Percentiles rank a stretch among this genome's conserved stretches.
phyloP scores from a whole-genome alignment of 2,797 vertebrate genomes.

The Cossypha caffra region DNA sequence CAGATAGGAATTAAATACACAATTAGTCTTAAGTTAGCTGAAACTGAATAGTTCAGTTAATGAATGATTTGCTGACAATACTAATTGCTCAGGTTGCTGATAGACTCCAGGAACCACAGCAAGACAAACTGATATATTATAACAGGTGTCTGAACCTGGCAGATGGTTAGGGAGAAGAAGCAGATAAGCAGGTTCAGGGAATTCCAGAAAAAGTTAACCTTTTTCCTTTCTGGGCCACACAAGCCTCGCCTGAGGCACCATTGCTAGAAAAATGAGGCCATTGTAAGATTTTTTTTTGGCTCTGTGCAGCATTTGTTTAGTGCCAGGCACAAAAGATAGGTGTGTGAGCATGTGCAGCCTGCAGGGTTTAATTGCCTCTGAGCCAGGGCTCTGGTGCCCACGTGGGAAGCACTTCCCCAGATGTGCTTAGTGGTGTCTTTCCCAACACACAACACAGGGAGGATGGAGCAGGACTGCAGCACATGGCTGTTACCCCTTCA shows the following conservation, averaged over 20 bases:
- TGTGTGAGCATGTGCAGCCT: conserved; percentile 11
- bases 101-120: neutral
- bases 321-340: neutral
- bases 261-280: conserved; percentile 22
- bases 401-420: neutral
- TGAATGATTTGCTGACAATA: neutral
- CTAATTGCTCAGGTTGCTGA: neutral
- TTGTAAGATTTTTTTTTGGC: conserved; percentile 15
- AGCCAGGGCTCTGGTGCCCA: neutral
- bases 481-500: rapidly evolving
- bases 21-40: neutral
- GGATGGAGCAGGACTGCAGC: neutral
- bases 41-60: neutral
- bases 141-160: conserved; percentile 17
- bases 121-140: neutral
- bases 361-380: conserved; percentile 27
- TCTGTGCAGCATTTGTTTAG: neutral
- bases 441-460: rapidly evolving
- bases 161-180: conserved; percentile 9
- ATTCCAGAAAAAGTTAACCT: conserved; percentile 37
- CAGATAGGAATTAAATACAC: neutral
- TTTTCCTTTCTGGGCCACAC: neutral
- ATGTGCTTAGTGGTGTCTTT: neutral
- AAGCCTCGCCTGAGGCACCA: neutral
- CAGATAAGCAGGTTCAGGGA: conserved; percentile 27